Evolutionary conservation across 2,113 vertebrate species (phyloP), one percentile per base, ranked within the genome.

Genomic region (Tetrax tetrax): DNA sequence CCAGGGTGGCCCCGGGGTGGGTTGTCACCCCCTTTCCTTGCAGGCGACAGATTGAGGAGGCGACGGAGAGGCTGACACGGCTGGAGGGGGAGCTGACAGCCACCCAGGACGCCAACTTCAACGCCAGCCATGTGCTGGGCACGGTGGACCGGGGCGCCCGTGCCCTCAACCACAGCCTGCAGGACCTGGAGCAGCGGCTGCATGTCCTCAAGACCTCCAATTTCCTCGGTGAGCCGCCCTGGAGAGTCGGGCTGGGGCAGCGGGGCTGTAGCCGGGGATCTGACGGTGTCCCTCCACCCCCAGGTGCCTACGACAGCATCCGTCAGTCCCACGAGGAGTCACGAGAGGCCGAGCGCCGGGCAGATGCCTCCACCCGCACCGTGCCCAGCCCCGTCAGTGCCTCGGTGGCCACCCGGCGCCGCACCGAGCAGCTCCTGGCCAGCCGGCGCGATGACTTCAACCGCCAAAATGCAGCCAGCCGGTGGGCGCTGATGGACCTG

Each of bases 231-330:
- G 93, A 98, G 98, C 59, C 1, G 2, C 1, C 5, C 33, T 3
- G 8, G 33, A 56, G 35, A 92, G 47, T 24, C 1, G 3, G 20
- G 45, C 29, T 0, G 0, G 54, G 37, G 33, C 0, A 1, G 10
- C 1, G 4, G 50, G 25, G 41, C 29, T 0, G 0, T 3, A 14
- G 37, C 21, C 0, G 0, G 9, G 35, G 23, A 12, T 60, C 60
- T 92, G 60, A 92, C 1, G 1, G n/a, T 31, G 29, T 15, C 23
- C 27, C 31, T 59, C 4, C 3, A 1, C 28, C 9, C 2, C 4
- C 84, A 99, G 99, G 99, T 37, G 99, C 99, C 18, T 99, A 99
- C 5, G 99, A 99, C 97, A 99, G 99, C 91, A 99, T 99, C 87
- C 98, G 95, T 27, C 98, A 98, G 85, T 99, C 98, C 50, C 97